Conservation (phyloP, 2,797 vertebrate species). For the Graptemys geographica region DNA sequence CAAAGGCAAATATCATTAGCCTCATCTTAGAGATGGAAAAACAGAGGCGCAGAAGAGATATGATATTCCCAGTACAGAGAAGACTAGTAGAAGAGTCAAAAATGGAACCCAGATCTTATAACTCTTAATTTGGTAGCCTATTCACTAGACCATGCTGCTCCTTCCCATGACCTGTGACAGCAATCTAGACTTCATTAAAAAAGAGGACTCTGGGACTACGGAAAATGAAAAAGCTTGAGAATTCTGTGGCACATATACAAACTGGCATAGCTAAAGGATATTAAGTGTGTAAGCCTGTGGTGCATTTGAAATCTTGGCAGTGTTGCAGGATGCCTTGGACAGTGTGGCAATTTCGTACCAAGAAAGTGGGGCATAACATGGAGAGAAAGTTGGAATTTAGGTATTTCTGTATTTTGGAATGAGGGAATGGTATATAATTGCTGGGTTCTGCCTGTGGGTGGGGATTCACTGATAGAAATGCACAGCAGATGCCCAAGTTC, state of each 20-base stretch:
- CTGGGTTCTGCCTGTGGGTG: neutral
- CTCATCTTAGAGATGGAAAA: neutral
- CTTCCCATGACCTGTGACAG: neutral
- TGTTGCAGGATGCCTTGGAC: neutral
- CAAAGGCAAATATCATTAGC: neutral
- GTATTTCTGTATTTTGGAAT: neutral
- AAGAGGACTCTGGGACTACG: neutral
- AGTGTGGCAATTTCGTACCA: neutral
- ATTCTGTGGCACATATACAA: no score
- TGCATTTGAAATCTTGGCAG: neutral
- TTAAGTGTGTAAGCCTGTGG: no score
- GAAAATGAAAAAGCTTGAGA: no score
- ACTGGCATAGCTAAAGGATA: neutral
- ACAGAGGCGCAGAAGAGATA: neutral
- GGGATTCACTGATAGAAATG: neutral
- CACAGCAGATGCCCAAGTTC: neutral
- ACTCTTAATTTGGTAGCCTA: neutral
- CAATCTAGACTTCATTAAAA: neutral
- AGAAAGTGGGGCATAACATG: accelerated
- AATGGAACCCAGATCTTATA: neutral
- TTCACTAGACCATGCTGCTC: neutral
- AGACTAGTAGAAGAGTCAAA: neutral
- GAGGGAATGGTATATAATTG: accelerated
- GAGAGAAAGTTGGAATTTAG: neutral
- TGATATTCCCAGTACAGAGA: accelerated